Evolutionary conservation across 2,888 invertebrate genomes (phyloP).

Genomic region (Macrophya annulata): DNA sequence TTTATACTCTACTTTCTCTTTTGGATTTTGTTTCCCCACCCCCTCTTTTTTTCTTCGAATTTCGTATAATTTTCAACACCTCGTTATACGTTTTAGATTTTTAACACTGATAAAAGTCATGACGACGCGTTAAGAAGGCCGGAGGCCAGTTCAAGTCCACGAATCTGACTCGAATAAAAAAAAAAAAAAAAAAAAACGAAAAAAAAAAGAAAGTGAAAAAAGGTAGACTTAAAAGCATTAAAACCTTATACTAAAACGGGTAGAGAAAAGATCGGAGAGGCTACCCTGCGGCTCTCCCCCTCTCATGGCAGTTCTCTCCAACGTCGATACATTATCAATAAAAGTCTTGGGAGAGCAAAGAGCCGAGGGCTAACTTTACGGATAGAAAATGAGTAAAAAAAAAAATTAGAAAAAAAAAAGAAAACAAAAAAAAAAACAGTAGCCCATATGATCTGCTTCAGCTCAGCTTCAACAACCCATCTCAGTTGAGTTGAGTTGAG

Average conservation of each 20-base stretch:
- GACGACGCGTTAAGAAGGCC: conserved; percentile 7
- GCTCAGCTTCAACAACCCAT: too few species aligned
- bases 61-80: neutral
- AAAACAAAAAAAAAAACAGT: too few species aligned
- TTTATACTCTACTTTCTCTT: too few species aligned
- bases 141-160: neutral
- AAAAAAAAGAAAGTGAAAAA: neutral
- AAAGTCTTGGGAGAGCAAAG: neutral
- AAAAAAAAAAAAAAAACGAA: too few species aligned
- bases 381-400: neutral
- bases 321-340: conserved; percentile 50
- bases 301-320: neutral
- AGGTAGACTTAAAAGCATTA: conserved; percentile 38
- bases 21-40: too few species aligned
- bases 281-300: neutral
- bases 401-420: neutral
- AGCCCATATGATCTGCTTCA: conserved; percentile 2
- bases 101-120: neutral
- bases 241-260: conserved; percentile 33
- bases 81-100: neutral
- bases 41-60: neutral
- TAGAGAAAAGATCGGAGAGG: neutral
- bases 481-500: too few species aligned
- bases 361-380: conserved; percentile 7
- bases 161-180: neutral